These are phyloP conservation scores for Calliopum simillimum DNA, from an alignment of 2,888 invertebrate genomes.

Conservation along the genomic window DNA sequence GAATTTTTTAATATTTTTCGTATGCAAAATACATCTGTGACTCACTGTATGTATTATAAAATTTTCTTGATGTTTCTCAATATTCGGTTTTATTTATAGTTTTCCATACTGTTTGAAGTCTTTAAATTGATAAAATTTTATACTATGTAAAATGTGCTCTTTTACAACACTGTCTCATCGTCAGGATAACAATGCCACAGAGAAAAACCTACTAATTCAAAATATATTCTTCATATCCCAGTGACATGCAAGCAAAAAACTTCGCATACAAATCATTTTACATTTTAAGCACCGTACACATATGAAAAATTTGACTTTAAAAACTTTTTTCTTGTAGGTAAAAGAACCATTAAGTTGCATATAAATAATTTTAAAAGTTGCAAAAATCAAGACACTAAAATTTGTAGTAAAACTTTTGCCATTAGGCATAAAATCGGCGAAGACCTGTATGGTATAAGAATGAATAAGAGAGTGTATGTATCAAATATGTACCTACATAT, in stretches of 20 bases:
- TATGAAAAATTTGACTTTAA: constrained; percentile 28
- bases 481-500: too few relatives aligned
- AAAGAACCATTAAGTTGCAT: neutral
- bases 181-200: too few relatives aligned
- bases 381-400: constrained; percentile 12
- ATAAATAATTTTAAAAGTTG: constrained; percentile 15
- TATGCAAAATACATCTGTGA: too few relatives aligned
- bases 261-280: constrained; percentile 2
- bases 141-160: too few relatives aligned
- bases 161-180: too few relatives aligned
- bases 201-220: neutral
- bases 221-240: constrained; percentile 21
- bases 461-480: neutral
- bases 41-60: too few relatives aligned
- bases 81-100: too few relatives aligned
- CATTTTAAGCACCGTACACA: constrained; percentile 3
- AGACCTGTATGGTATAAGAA: neutral
- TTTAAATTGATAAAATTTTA: too few relatives aligned
- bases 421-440: neutral
- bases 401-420: neutral
- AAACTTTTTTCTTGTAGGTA: constrained; percentile 3
- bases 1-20: too few relatives aligned
- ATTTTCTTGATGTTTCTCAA: too few relatives aligned
- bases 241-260: constrained; percentile 32
- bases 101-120: too few relatives aligned